Evolutionary conservation across 2,797 vertebrate species (phyloP).

Genomic region (Hippocampus kuda): DNA sequence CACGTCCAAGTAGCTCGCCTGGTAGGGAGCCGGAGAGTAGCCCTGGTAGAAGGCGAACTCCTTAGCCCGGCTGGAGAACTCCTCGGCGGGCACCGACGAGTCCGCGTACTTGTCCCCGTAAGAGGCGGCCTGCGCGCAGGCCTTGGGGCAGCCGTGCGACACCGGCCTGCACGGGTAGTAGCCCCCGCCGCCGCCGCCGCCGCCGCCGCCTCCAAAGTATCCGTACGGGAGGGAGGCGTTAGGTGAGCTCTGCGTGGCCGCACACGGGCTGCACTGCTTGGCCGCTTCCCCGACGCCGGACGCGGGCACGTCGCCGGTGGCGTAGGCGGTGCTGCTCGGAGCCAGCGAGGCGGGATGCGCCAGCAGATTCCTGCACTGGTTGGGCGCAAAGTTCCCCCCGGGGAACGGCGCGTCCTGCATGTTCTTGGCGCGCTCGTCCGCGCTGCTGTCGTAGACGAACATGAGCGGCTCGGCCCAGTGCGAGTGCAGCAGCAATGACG

Average conservation of each 20-base stretch:
- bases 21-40: slow-evolving; percentile 87
- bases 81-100: slow-evolving; percentile 85
- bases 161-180: slow-evolving; percentile 89
- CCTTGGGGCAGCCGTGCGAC: slow-evolving; percentile 86
- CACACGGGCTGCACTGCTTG: slow-evolving; percentile 95
- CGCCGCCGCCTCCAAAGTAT: slow-evolving; percentile 76
- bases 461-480: slow-evolving; percentile 99
- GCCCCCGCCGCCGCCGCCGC: slow-evolving; percentile 66
- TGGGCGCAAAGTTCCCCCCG: slow-evolving; percentile 87
- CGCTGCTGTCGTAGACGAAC: slow-evolving; percentile 95
- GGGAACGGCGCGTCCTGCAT: slow-evolving; percentile 77
- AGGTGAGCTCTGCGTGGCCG: slow-evolving; percentile 85
- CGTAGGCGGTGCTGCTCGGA: slow-evolving; percentile 81
- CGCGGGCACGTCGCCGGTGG: slow-evolving; percentile 80
- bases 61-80: slow-evolving; percentile 88
- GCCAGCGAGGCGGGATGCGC: slow-evolving; percentile 88
- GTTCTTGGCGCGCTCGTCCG: slow-evolving; percentile 93
- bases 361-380: slow-evolving; percentile 94
- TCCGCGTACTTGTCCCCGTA: slow-evolving; percentile 91
- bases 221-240: slow-evolving; percentile 90
- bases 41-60: slow-evolving; percentile 97
- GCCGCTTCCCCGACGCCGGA: slow-evolving; percentile 83
- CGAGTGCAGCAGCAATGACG: slow-evolving; percentile 95
- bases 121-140: slow-evolving; percentile 81
- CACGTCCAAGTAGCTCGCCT: slow-evolving; percentile 90